Evolutionary conservation across 2,888 invertebrate species (phyloP).

Genomic region (Andrena bucephala): DNA sequence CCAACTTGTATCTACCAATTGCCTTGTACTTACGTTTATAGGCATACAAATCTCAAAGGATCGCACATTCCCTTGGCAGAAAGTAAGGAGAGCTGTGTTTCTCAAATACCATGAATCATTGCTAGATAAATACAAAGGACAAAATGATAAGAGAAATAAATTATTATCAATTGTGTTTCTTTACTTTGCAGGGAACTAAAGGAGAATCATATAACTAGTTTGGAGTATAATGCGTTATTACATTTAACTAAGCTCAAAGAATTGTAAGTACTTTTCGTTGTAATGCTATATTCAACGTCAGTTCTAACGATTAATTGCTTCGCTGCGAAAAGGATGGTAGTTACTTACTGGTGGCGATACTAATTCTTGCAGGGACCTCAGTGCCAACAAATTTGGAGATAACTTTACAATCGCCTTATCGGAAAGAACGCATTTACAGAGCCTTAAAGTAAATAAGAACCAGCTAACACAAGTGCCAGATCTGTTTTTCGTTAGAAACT

Average conservation of each 20-base stretch:
- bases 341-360: not conserved
- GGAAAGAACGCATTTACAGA: constrained; percentile 86
- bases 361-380: constrained; percentile 86
- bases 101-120: too few relatives aligned
- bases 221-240: constrained; percentile 80
- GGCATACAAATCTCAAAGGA: not conserved
- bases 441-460: constrained; percentile 85
- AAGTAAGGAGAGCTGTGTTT: too few relatives aligned
- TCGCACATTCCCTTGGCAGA: too few relatives aligned
- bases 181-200: constrained; percentile 85
- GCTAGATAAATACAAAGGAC: not conserved
- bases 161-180: constrained; percentile 37
- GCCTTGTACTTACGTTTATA: not conserved
- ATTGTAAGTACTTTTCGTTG: constrained; percentile 75
- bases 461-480: constrained; percentile 83
- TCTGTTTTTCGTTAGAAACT: constrained; percentile 77
- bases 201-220: constrained; percentile 84
- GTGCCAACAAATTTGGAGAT: constrained; percentile 86
- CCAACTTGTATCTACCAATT: constrained; percentile 5
- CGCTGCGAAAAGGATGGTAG: not conserved
- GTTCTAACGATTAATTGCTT: not conserved
- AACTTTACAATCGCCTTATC: constrained; percentile 86
- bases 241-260: constrained; percentile 79
- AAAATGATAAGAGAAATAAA: not conserved
- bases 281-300: too few relatives aligned